Conservation (phyloP, 2,113 vertebrate species). For the Baryphthengus martii region DNA sequence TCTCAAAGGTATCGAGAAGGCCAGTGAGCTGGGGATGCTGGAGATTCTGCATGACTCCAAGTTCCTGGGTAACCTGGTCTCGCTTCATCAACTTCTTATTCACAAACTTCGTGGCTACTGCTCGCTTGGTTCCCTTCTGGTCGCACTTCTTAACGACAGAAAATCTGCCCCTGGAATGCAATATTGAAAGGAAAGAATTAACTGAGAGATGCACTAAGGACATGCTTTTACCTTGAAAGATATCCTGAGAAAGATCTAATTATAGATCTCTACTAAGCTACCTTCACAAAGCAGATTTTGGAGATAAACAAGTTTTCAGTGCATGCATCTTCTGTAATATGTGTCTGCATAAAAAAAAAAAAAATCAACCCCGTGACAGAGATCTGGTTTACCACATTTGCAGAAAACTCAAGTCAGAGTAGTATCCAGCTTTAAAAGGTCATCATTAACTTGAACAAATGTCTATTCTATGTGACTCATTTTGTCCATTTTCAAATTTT, state of each 20-base stretch:
- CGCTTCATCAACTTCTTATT: slow-evolving; percentile 97
- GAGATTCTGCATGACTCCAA: slow-evolving; percentile 89
- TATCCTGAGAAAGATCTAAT: not conserved
- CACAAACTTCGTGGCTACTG: slow-evolving; percentile 92
- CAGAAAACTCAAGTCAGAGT: not conserved
- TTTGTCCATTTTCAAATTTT: not conserved
- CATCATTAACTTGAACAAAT: not conserved
- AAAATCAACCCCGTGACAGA: not conserved
- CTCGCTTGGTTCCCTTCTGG: slow-evolving; percentile 86
- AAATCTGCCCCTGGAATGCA: slow-evolving; percentile 87
- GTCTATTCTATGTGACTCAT: not conserved
- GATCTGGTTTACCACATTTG: not conserved
- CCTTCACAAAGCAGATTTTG: not conserved
- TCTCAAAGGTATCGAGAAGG: slow-evolving; percentile 93
- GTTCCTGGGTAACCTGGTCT: slow-evolving; percentile 93
- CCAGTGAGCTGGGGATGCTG: slow-evolving; percentile 90
- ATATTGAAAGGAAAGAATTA: not conserved
- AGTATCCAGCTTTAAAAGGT: not conserved
- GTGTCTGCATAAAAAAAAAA: not conserved
- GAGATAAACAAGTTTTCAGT: not conserved
- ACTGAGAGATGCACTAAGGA: not conserved
- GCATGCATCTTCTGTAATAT: not conserved
- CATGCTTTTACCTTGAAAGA: not conserved
- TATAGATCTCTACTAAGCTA: not conserved
- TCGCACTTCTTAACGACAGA: slow-evolving; percentile 95